Conservation (phyloP, 2,797 vertebrate species). For the Pipistrellus pygmaeus region DNA sequence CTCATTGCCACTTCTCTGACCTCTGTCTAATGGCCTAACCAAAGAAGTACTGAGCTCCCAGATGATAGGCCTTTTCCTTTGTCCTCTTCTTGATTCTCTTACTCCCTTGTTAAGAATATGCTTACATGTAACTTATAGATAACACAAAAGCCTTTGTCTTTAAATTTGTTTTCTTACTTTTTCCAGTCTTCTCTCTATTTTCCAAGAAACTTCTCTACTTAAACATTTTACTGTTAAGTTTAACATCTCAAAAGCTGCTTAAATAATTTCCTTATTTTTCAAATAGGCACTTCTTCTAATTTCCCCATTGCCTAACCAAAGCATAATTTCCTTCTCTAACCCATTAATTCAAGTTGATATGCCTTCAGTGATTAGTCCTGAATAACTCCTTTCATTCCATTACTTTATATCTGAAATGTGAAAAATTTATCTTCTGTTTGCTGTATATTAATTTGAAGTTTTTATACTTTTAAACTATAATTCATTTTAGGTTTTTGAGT, state of each 20-base stretch:
- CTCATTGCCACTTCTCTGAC: not conserved
- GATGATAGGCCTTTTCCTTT: not conserved
- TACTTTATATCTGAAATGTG: not conserved
- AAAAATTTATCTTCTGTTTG: not conserved
- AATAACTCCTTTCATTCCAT: not conserved
- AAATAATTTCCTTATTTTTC: conserved; percentile 37
- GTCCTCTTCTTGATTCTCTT: not conserved
- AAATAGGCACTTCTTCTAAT: not conserved
- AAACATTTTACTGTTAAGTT: not conserved
- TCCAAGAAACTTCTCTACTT: not conserved
- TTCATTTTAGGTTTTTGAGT: not conserved
- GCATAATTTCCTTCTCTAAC: not conserved
- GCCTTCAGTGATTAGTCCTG: not conserved
- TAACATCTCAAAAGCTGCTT: not conserved
- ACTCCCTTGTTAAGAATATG: not conserved
- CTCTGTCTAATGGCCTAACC: not conserved
- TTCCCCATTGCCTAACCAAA: not conserved
- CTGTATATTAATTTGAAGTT: not conserved
- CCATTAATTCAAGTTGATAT: not conserved
- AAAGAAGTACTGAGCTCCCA: not conserved
- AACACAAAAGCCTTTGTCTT: not conserved
- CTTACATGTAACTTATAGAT: not conserved
- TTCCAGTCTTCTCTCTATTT: not conserved
- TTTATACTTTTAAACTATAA: not conserved
- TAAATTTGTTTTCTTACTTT: not conserved